phyloP scores from a whole-genome alignment of 2,888 invertebrate species.

The Papilio gigon region DNA sequence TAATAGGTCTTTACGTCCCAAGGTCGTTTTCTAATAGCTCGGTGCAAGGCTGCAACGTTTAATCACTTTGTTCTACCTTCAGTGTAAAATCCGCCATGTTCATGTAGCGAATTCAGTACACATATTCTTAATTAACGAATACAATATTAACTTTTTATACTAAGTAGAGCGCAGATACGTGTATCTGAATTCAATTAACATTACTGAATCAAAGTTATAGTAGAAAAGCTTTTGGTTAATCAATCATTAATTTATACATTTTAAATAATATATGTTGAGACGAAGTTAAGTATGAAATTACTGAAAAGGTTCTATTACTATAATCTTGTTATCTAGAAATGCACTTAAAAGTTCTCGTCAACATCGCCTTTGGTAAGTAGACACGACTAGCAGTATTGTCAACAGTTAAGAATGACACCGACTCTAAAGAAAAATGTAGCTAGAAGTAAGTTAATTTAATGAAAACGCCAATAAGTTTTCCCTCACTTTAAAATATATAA shows the following conservation, averaged over 20 bases:
- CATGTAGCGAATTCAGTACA: neutral
- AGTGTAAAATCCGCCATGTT: neutral
- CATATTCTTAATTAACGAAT: neutral
- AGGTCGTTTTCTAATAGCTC: slow-evolving; percentile 15
- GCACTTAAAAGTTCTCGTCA: no score
- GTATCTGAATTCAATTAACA: neutral
- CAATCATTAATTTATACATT: neutral
- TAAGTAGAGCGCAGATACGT: neutral
- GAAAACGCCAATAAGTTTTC: neutral
- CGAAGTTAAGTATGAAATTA: no score
- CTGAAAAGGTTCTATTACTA: no score
- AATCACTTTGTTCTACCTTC: slow-evolving; percentile 19
- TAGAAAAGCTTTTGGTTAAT: neutral
- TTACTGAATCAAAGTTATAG: neutral
- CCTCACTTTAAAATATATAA: slow-evolving; percentile 19
- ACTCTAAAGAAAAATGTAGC: neutral
- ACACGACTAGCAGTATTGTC: no score
- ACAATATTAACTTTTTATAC: neutral
- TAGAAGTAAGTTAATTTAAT: neutral
- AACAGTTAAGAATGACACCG: no score
- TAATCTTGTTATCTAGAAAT: no score
- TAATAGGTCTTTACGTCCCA: neutral
- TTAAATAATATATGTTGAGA: no score
- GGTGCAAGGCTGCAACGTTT: slow-evolving; percentile 13
- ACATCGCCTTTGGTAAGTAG: no score